Conservation (phyloP, 2,797 vertebrate genomes). For the Enteromius fasciolatus region DNA sequence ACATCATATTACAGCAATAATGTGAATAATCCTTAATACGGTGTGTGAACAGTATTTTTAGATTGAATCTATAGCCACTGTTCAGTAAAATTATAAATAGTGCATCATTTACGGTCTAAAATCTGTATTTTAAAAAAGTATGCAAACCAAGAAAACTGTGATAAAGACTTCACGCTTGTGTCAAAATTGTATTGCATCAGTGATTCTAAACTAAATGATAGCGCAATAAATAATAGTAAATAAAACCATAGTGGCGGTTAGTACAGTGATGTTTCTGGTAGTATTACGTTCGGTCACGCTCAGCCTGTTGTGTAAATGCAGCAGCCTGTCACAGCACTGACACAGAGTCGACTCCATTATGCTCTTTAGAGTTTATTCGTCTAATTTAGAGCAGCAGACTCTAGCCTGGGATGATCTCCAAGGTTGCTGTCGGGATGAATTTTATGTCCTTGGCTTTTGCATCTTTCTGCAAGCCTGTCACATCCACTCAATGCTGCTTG, state of each 20-base stretch:
- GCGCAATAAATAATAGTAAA: slow-evolving; percentile 37
- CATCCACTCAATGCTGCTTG: slow-evolving; percentile 82
- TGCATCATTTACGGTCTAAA: background rate
- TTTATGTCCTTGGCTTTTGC: slow-evolving; percentile 86
- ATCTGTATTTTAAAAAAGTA: background rate
- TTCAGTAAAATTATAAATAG: background rate
- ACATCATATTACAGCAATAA: background rate
- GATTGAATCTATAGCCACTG: background rate
- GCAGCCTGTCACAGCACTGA: slow-evolving; percentile 50
- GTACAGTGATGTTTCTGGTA: slow-evolving; percentile 38
- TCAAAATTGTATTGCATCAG: slow-evolving; percentile 17
- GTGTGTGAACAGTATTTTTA: background rate
- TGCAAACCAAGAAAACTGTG: slow-evolving; percentile 2
- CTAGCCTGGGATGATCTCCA: slow-evolving; percentile 80
- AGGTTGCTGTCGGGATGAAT: slow-evolving; percentile 87
- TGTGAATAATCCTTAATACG: background rate
- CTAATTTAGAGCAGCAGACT: slow-evolving; percentile 77
- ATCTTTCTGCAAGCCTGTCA: slow-evolving; percentile 82
- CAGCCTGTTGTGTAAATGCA: slow-evolving; percentile 48
- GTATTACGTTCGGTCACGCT: slow-evolving; percentile 36
- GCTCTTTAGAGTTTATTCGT: slow-evolving; percentile 82
- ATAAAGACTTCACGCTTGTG: slow-evolving; percentile 23
- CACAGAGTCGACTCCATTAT: slow-evolving; percentile 78
- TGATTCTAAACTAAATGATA: slow-evolving; percentile 23
- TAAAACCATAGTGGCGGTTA: slow-evolving; percentile 2